phyloP scores from a whole-genome alignment of 2,797 vertebrate species.

The Helostoma temminkii region DNA sequence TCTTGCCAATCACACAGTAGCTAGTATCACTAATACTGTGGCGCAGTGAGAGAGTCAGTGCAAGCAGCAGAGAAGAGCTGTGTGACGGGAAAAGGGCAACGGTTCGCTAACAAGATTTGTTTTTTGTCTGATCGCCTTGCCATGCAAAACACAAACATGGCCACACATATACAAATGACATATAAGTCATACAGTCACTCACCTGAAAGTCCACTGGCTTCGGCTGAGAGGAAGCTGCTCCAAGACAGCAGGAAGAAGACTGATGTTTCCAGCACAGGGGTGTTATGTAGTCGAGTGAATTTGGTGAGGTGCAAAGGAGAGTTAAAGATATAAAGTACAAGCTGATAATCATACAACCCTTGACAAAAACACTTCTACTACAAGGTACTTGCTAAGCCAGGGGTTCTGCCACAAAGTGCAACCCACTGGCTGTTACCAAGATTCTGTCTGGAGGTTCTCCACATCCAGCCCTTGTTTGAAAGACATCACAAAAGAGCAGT shows the following conservation, averaged over 20 bases:
- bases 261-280: slow-evolving; percentile 88
- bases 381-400: slow-evolving; percentile 22
- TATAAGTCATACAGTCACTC: slow-evolving; percentile 34
- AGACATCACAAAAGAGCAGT: slow-evolving; percentile 33
- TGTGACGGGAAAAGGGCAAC: slow-evolving; percentile 22
- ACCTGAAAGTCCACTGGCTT: slow-evolving; percentile 89
- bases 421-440: slow-evolving; percentile 30
- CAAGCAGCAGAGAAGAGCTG: slow-evolving; percentile 14
- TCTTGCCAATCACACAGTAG: slow-evolving; percentile 51
- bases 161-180: slow-evolving; percentile 23
- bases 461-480: too few species aligned
- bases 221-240: slow-evolving; percentile 90
- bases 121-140: slow-evolving; percentile 45
- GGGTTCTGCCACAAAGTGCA: slow-evolving; percentile 17
- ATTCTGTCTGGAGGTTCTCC: slow-evolving; percentile 20
- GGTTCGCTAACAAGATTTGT: slow-evolving; percentile 44
- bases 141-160: slow-evolving; percentile 2
- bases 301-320: slow-evolving; percentile 87
- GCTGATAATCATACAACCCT: slow-evolving; percentile 21
- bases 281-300: slow-evolving; percentile 87
- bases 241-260: slow-evolving; percentile 90
- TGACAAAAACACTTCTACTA: slow-evolving; percentile 10
- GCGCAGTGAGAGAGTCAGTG: slow-evolving; percentile 28
- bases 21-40: slow-evolving; percentile 31
- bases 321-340: slow-evolving; percentile 80